A percentile compares a stretch with the other conserved stretches of the same genome.
phyloP scores from a whole-genome alignment of 2,113 vertebrate genomes.

The Anoura caudifer region DNA sequence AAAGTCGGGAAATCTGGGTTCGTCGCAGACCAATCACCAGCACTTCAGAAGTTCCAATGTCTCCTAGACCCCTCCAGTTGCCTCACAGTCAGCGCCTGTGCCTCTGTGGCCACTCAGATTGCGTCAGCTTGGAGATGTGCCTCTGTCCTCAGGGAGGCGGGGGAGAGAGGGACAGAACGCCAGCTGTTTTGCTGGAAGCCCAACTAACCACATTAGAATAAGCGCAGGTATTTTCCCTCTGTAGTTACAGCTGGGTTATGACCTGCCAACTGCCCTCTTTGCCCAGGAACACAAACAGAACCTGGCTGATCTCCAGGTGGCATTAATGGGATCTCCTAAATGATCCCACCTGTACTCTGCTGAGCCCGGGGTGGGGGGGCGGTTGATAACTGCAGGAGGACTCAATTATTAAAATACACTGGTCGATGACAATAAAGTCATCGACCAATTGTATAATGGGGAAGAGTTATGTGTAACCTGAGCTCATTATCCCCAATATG shows the following conservation, averaged over 20 bases:
- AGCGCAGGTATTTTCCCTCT: background rate
- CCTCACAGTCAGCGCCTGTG: fast-evolving
- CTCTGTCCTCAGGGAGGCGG: background rate
- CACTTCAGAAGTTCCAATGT: background rate
- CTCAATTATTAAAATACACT: background rate
- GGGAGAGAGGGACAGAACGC: too few species aligned
- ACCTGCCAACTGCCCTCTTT: background rate
- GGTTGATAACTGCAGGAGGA: background rate
- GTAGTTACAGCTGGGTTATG: background rate
- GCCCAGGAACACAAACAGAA: background rate
- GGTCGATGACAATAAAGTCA: background rate
- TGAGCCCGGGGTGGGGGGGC: too few species aligned
- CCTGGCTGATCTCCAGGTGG: background rate
- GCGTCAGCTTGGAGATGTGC: background rate
- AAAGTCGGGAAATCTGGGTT: background rate
- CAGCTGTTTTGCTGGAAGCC: background rate
- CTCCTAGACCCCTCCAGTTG: background rate
- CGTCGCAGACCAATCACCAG: background rate
- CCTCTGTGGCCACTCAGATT: background rate
- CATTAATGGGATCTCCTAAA: background rate
- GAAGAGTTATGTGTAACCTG: background rate
- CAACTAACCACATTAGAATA: background rate
- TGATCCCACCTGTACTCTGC: background rate
- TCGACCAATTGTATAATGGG: background rate
- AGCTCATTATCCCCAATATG: background rate